phyloP scores from a whole-genome alignment of 2,797 vertebrate genomes.

The Oophaga sylvatica region DNA sequence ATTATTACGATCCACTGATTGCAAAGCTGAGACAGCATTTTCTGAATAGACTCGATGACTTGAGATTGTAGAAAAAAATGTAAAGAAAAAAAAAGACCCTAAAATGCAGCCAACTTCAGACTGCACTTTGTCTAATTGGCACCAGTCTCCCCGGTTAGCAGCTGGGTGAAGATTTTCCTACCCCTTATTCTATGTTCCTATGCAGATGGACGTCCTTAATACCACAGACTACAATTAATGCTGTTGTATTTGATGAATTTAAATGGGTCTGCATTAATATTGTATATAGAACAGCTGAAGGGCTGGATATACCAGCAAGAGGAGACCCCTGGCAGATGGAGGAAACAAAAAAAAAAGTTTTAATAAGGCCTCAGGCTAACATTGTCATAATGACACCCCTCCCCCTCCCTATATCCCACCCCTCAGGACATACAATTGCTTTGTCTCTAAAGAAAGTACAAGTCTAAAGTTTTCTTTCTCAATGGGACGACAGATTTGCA shows the following conservation, averaged over 20 bases:
- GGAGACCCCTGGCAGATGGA: conserved; percentile 94
- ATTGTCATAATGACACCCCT: conserved; percentile 76
- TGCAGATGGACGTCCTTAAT: conserved; percentile 87
- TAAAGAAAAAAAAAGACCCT: conserved; percentile 1
- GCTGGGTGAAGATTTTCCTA: conserved; percentile 79
- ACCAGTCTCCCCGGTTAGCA: conserved; percentile 78
- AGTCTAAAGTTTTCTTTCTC: conserved; percentile 61
- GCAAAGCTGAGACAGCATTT: neutral
- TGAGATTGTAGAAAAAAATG: conserved; percentile 1
- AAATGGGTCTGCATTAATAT: conserved; percentile 90
- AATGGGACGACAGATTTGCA: conserved; percentile 43
- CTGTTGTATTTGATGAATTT: conserved; percentile 78
- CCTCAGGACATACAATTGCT: conserved; percentile 77
- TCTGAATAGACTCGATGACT: conserved; percentile 8
- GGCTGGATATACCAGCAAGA: conserved; percentile 75
- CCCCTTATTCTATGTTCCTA: conserved; percentile 76
- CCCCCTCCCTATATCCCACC: conserved; percentile 67
- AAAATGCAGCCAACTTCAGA: conserved; percentile 44
- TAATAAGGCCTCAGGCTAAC: conserved; percentile 82
- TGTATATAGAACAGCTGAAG: conserved; percentile 95
- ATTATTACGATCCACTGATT: neutral
- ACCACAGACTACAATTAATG: conserved; percentile 80
- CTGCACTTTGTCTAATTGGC: conserved; percentile 82
- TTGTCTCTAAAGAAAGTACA: conserved; percentile 75
- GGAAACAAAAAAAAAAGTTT: conserved; percentile 84